Evolutionary conservation across 2,113 vertebrate species (phyloP).

Genomic region (Pongo pygmaeus): DNA sequence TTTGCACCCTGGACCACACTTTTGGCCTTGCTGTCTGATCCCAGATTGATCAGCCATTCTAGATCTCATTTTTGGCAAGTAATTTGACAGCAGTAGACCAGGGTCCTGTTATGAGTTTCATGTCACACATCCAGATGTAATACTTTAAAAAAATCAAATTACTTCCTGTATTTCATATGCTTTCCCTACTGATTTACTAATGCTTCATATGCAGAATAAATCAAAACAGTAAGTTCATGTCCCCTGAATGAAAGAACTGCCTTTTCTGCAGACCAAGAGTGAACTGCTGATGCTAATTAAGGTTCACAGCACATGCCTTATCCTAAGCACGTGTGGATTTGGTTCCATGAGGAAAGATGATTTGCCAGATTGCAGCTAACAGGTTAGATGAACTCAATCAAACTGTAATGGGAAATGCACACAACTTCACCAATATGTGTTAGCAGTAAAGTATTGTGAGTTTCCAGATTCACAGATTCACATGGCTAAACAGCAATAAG

Average conservation of each 20-base stretch:
- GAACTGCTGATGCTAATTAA: slow-evolving; percentile 46
- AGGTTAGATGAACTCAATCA: slow-evolving; percentile 39
- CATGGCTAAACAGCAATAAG: background rate
- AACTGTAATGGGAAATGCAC: slow-evolving; percentile 13
- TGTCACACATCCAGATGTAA: background rate
- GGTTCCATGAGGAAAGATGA: slow-evolving; percentile 1
- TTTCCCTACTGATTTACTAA: slow-evolving; percentile 24
- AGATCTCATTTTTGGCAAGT: background rate
- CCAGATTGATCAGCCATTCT: background rate
- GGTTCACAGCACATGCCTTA: background rate
- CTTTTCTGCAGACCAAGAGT: background rate
- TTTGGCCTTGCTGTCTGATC: background rate
- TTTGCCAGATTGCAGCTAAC: slow-evolving; percentile 48
- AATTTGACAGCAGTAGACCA: background rate
- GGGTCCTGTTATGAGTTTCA: background rate
- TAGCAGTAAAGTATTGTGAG: background rate
- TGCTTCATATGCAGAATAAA: slow-evolving; percentile 17
- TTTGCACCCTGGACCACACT: no score
- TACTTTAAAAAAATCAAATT: slow-evolving; percentile 30
- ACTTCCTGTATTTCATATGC: background rate
- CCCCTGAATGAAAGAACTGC: background rate
- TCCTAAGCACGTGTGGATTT: background rate
- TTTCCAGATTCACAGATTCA: background rate
- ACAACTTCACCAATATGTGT: background rate
- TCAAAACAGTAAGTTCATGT: background rate